Percentiles rank a stretch among this genome's conserved stretches.
Conservation (phyloP, 2,797 vertebrate genomes). For the Chelon auratus region DNA sequence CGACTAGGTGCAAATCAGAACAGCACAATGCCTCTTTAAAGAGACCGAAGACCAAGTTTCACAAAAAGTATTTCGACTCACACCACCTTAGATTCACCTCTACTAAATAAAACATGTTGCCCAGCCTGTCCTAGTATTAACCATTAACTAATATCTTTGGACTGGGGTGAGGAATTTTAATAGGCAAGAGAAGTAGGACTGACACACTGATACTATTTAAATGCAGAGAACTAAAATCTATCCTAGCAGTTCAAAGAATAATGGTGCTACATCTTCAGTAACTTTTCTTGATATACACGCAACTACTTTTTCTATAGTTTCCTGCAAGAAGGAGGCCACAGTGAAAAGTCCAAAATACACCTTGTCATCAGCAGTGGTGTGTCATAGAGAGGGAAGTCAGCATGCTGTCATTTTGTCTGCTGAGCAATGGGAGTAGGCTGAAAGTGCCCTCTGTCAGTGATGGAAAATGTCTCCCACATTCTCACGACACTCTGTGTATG, state of each 20-base stretch:
- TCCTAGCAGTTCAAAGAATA: not conserved
- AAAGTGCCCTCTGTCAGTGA: conserved; percentile 66
- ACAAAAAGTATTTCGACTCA: conserved; percentile 20
- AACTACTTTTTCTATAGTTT: conserved; percentile 39
- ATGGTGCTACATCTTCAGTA: conserved; percentile 19
- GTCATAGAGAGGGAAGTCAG: conserved; percentile 67
- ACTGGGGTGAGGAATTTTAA: too few relatives aligned
- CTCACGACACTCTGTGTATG: conserved; percentile 34
- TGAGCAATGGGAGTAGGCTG: conserved; percentile 52
- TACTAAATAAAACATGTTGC: conserved; percentile 31
- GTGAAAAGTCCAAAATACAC: conserved; percentile 69
- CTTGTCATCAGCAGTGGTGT: conserved; percentile 69
- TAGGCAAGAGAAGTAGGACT: not conserved
- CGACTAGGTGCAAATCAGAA: conserved; percentile 43
- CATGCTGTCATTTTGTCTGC: conserved; percentile 71
- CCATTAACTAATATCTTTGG: not conserved
- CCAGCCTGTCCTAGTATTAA: conserved; percentile 4
- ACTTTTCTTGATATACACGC: conserved; percentile 40
- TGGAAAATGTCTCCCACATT: conserved; percentile 64
- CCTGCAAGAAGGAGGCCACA: conserved; percentile 40
- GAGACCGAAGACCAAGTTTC: conserved; percentile 7
- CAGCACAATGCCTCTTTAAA: conserved; percentile 36
- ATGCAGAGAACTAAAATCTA: not conserved
- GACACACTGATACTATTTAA: not conserved
- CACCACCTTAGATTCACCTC: not conserved